Base-by-base conservation (phyloP, 2,888 invertebrate genomes). In the Chalcis sispes region DNA sequence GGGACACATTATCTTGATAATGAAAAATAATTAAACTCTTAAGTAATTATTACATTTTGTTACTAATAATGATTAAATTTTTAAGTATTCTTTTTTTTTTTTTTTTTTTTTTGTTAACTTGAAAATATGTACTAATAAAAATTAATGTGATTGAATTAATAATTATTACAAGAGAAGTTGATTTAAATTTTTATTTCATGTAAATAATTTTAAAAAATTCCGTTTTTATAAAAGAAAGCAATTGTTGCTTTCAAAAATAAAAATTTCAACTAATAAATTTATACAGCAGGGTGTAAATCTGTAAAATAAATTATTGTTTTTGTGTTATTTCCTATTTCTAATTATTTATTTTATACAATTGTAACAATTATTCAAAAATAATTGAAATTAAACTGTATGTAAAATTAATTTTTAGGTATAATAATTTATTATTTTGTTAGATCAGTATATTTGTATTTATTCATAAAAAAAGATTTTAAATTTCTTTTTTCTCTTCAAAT, bases 191-290 rank as follows among this genome's bases (percentile, higher is more conserved):
- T 52, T 46, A 25, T 23, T 32, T 23, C 13, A 29, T 65, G 58
- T 52, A 75, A 65, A 54, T 18, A 62, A 64, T 61, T 67, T 36
- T 29, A 40, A 58, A 58, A 70, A 75, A 65, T 65, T 65, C 64
- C 40, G 65, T 71, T 75, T 70, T 75, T 65, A 71, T 65, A 75
- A 69, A 65, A 36, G n/a, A n/a, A 73, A 62, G n/a, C 1, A 40
- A 48, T 27, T 65, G 29, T 50, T 42, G 32, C 29, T 18, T 25
- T 46, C 1, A 27, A 61, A 62, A 75, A n/a, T n/a, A n/a, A n/a
- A n/a, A 59, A 32, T 18, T 59, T 15, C 13, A 18, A 65, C n/a
- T n/a, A 75, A 58, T 62, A 74, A 62, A 58, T 70, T 75, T 75
- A 71, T 65, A 70, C 32, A 65, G 29, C 23, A 70, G 29, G 50